Conservation (phyloP, 2,888 invertebrate genomes). For the Drosophila putrida region DNA sequence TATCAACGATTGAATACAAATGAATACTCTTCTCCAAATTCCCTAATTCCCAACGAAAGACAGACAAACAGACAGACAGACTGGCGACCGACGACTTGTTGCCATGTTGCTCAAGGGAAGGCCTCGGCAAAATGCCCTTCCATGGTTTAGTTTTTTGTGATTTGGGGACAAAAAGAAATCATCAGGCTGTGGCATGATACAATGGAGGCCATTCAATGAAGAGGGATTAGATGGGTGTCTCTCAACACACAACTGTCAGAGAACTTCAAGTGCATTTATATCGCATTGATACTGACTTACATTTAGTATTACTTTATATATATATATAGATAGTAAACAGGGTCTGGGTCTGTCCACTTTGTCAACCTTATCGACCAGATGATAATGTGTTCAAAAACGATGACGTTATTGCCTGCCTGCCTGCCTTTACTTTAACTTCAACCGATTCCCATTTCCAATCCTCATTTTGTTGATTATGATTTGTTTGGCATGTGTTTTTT, state of each 20-base stretch:
- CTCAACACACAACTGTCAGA: slow-evolving; percentile 26
- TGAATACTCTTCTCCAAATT: slow-evolving; percentile 13
- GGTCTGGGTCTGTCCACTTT: slow-evolving; percentile 25
- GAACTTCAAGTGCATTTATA: slow-evolving; percentile 51
- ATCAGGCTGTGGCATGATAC: slow-evolving; percentile 42
- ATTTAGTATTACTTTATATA: neutral
- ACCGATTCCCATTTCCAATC: slow-evolving; percentile 11
- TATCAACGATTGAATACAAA: slow-evolving; percentile 41
- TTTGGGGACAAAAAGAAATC: slow-evolving; percentile 28
- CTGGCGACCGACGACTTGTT: neutral
- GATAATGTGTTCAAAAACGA: slow-evolving; percentile 33
- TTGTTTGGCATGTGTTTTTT: slow-evolving; percentile 28
- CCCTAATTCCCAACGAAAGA: slow-evolving; percentile 1
- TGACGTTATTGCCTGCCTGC: slow-evolving; percentile 42
- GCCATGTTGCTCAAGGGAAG: slow-evolving; percentile 3
- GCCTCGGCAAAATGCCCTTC: slow-evolving; percentile 7
- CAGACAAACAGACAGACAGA: neutral
- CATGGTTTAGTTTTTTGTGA: neutral
- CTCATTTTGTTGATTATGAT: slow-evolving; percentile 30
- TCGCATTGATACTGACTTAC: slow-evolving; percentile 29
- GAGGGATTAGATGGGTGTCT: slow-evolving; percentile 31
- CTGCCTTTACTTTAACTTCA: too few species aligned
- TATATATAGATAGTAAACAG: neutral
- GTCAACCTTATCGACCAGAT: slow-evolving; percentile 33
- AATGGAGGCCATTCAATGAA: slow-evolving; percentile 15